phyloP scores from a whole-genome alignment of 2,888 invertebrate genomes.

The Vesta saturnalis region DNA sequence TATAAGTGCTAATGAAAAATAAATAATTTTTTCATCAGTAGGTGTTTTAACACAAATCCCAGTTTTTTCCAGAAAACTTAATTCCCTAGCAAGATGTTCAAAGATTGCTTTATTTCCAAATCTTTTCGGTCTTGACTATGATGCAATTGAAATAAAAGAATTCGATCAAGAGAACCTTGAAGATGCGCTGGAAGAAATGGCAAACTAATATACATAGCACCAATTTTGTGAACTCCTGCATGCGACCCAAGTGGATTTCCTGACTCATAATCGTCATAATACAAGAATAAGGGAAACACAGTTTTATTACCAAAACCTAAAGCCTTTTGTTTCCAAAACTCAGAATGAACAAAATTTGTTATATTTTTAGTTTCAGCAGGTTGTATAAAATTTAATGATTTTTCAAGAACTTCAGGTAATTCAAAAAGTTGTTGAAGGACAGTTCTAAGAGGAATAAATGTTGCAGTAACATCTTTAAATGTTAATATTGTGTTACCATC shows the following conservation, averaged over 20 bases:
- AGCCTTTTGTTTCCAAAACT: background rate
- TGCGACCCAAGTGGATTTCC: constrained; percentile 38
- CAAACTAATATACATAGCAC: constrained; percentile 28
- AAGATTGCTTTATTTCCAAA: constrained; percentile 17
- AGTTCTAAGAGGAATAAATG: background rate
- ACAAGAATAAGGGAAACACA: background rate
- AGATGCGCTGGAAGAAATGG: constrained; percentile 7
- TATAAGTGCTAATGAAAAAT: constrained; percentile 34
- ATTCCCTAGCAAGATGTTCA: constrained; percentile 11
- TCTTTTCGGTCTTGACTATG: background rate
- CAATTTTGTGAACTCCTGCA: constrained; percentile 35
- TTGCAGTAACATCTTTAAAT: background rate
- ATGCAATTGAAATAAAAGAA: constrained; percentile 9
- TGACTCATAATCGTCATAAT: constrained; percentile 26
- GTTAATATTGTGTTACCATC: background rate
- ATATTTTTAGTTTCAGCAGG: background rate
- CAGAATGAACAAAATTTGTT: background rate
- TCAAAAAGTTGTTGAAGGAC: background rate
- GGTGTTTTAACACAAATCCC: constrained; percentile 5
- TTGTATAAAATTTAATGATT: background rate
- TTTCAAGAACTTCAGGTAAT: background rate
- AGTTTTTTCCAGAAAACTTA: constrained; percentile 3
- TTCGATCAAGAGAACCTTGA: constrained; percentile 15
- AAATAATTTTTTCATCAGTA: constrained; percentile 17
- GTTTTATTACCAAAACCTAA: background rate